Percentiles rank a stretch among this genome's conserved stretches.
Conservation (phyloP, 2,888 invertebrate species). For the Heliconius sara region DNA sequence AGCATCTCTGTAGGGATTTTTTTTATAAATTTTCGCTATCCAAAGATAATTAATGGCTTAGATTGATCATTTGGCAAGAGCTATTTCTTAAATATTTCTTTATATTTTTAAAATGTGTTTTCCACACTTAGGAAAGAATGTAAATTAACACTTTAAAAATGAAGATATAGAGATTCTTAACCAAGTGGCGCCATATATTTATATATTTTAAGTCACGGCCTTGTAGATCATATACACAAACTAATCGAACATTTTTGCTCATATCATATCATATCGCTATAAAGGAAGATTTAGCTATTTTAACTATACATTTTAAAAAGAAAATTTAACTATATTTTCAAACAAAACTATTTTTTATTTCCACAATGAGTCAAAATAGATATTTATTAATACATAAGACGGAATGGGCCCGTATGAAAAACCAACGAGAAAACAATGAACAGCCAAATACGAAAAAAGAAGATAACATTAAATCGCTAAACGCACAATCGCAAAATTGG, state of each 20-base stretch:
- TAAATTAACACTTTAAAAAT: too few relatives aligned
- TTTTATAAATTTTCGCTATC: too few relatives aligned
- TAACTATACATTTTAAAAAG: background rate
- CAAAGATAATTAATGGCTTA: too few relatives aligned
- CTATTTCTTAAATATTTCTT: too few relatives aligned
- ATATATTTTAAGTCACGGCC: conserved; percentile 8
- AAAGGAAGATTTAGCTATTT: too few relatives aligned
- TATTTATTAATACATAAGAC: conserved; percentile 55
- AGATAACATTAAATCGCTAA: conserved; percentile 57
- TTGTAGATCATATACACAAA: conserved; percentile 6
- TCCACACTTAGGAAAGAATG: too few relatives aligned
- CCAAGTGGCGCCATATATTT: background rate
- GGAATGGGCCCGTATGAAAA: conserved; percentile 64
- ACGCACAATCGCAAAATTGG: conserved; percentile 62
- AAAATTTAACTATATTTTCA: background rate
- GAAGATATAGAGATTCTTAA: too few relatives aligned
- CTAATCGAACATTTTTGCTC: background rate
- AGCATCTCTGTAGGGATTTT: too few relatives aligned
- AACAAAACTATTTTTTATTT: background rate
- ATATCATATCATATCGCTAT: too few relatives aligned
- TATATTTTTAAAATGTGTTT: too few relatives aligned
- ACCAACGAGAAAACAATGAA: conserved; percentile 40
- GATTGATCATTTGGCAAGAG: too few relatives aligned
- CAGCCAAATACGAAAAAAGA: conserved; percentile 35
- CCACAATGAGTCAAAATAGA: conserved; percentile 16